These are phyloP conservation scores for Notiomystis cincta DNA, from an alignment of 2,113 vertebrate species.

Conservation along the genomic window DNA sequence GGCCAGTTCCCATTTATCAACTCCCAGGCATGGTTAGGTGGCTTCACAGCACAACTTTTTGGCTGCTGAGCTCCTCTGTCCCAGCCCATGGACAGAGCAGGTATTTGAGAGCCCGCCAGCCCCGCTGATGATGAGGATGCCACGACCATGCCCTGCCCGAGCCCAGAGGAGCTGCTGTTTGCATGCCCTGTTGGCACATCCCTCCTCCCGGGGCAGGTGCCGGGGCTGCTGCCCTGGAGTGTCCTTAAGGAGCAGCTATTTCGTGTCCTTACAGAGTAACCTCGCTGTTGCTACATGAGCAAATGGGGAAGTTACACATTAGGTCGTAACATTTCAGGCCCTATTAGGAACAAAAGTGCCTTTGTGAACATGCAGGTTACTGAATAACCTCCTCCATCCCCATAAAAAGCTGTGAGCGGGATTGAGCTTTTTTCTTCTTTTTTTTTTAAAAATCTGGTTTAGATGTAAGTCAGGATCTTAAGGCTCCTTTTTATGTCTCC, in stretches of 20 bases:
- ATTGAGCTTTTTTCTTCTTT: background rate
- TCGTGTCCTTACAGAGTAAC: slow-evolving; percentile 45
- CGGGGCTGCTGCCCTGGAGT: background rate
- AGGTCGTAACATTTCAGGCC: slow-evolving; percentile 62
- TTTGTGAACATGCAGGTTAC: slow-evolving; percentile 60
- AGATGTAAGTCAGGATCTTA: background rate
- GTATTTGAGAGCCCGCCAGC: background rate
- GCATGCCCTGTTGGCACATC: background rate
- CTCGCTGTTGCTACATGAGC: slow-evolving; percentile 44
- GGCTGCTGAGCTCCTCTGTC: background rate
- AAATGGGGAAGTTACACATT: slow-evolving; percentile 70
- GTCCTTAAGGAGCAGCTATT: background rate
- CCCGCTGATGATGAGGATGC: fast-evolving
- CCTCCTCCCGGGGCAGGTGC: background rate
- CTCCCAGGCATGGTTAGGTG: background rate
- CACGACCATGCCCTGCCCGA: background rate
- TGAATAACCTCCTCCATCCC: slow-evolving; percentile 50
- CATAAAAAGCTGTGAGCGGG: background rate
- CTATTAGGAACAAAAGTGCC: slow-evolving; percentile 63
- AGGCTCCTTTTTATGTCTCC: background rate
- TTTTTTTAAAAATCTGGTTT: background rate
- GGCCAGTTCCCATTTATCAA: fast-evolving
- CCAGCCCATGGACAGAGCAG: background rate
- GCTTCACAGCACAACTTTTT: background rate
- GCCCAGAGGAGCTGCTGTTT: background rate